A percentile compares a stretch with the other conserved stretches of the same genome.
phyloP scores from a whole-genome alignment of 2,113 vertebrate species.

The Poicephalus gulielmi region DNA sequence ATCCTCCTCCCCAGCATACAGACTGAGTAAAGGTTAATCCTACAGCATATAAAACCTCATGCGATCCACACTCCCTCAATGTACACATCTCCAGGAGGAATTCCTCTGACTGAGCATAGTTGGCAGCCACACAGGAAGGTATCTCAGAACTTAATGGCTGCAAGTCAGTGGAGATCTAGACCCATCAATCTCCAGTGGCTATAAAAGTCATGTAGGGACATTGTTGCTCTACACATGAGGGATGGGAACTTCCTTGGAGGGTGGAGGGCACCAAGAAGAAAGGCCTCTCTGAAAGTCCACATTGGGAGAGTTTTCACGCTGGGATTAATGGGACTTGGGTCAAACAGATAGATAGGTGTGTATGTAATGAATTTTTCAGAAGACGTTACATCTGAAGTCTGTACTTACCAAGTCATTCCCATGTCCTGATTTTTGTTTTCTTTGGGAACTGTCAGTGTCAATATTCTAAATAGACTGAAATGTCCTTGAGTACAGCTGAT shows the following conservation, averaged over 20 bases:
- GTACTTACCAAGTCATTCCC: background rate
- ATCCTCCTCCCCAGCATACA: background rate
- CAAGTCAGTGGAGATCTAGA: background rate
- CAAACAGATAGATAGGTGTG: background rate
- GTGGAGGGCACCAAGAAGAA: background rate
- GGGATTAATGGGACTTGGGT: background rate
- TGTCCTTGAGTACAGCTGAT: background rate
- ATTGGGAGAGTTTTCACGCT: background rate
- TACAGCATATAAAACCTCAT: background rate
- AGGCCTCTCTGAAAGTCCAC: background rate
- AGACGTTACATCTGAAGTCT: background rate
- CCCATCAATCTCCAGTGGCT: background rate
- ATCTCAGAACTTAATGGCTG: background rate
- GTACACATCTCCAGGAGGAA: conserved; percentile 39
- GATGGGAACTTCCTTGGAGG: background rate
- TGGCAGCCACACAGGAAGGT: background rate
- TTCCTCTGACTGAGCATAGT: background rate
- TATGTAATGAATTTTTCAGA: conserved; percentile 9
- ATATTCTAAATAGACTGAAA: background rate
- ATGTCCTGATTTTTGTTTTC: background rate
- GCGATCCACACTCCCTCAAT: background rate
- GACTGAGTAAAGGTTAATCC: conserved; percentile 48
- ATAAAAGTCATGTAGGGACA: background rate
- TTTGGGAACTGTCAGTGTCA: background rate
- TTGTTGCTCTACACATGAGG: background rate